Conservation (phyloP, 2,113 vertebrate genomes). For the Lepus americanus region DNA sequence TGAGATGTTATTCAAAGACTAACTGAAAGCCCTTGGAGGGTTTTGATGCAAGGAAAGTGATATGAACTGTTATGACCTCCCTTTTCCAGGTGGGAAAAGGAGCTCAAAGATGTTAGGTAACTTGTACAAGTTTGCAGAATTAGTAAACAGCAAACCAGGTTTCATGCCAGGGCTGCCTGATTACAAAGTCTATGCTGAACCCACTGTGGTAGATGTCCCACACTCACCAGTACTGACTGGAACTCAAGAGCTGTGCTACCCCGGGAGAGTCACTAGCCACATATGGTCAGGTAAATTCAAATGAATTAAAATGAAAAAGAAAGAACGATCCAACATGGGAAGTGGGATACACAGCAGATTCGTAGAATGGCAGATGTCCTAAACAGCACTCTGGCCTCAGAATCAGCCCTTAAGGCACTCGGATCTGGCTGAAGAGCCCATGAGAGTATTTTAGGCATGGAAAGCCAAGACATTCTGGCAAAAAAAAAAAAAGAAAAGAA, state of each 20-base stretch:
- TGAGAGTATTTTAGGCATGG: too few relatives aligned
- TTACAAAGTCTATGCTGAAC: not conserved
- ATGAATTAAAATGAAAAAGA: slow-evolving; percentile 24
- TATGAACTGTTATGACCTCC: not conserved
- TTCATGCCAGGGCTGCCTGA: not conserved
- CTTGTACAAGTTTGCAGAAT: not conserved
- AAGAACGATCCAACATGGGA: not conserved
- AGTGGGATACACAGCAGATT: too few relatives aligned
- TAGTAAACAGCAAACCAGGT: not conserved
- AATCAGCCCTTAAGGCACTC: too few relatives aligned
- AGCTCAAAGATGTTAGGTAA: not conserved
- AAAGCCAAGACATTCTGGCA: too few relatives aligned
- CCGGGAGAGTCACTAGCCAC: not conserved
- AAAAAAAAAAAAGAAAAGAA: too few relatives aligned
- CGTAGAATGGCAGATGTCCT: too few relatives aligned
- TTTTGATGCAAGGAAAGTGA: not conserved
- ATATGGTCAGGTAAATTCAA: not conserved
- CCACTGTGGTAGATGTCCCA: not conserved
- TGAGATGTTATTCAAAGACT: not conserved
- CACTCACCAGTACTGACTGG: not conserved
- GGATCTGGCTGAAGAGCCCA: too few relatives aligned
- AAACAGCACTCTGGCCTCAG: too few relatives aligned
- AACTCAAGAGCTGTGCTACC: not conserved
- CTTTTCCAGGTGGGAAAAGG: not conserved
- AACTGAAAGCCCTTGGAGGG: not conserved